Conservation (phyloP, 2,113 vertebrate species). For the Heterochromis multidens region DNA sequence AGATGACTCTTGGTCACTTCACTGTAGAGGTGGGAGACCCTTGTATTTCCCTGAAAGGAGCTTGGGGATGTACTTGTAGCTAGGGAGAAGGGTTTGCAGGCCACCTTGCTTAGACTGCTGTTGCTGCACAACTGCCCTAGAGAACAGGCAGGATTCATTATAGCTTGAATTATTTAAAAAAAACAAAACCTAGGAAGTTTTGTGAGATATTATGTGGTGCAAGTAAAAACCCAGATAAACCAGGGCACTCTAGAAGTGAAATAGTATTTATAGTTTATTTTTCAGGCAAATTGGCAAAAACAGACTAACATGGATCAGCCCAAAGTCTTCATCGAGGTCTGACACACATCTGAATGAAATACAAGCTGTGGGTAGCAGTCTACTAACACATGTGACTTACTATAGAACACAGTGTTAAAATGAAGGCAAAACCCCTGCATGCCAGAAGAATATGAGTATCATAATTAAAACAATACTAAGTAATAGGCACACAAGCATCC, state of each 20-base stretch:
- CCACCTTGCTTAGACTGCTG: not conserved
- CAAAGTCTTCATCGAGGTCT: not conserved
- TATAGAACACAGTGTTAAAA: not conserved
- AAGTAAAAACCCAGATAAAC: not conserved
- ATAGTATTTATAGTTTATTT: too few species aligned
- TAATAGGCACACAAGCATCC: not conserved
- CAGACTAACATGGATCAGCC: too few species aligned
- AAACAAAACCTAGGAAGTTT: not conserved
- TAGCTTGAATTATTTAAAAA: not conserved
- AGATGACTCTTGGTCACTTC: not conserved
- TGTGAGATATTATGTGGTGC: not conserved
- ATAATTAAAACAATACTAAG: not conserved
- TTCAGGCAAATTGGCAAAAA: too few species aligned
- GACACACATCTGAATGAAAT: not conserved
- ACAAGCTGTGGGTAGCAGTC: too few species aligned
- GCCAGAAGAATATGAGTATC: not conserved
- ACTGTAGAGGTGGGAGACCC: not conserved
- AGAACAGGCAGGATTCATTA: not conserved
- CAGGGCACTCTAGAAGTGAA: too few species aligned
- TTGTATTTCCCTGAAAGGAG: not conserved
- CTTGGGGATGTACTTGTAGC: rapidly evolving
- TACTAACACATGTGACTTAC: not conserved
- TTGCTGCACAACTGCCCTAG: not conserved
- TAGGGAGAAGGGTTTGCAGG: not conserved
- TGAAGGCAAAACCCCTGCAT: not conserved